Percentiles rank a stretch among this genome's conserved stretches.
Conservation (phyloP, 1,140 invertebrate species). For the Pristionchus pacificus region DNA sequence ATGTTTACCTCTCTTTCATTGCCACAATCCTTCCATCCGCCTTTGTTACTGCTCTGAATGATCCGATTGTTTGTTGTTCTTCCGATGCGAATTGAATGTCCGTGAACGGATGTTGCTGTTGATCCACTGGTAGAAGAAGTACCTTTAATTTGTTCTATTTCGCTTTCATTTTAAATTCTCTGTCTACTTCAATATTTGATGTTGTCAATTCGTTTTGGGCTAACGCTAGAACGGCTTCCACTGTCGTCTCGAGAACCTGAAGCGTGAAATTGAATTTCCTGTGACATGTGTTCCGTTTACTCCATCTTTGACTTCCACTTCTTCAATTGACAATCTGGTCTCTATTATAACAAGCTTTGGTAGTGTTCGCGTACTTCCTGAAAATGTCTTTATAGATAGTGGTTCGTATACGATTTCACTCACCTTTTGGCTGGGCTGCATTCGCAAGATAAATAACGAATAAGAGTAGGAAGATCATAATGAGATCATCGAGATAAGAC, state of each 20-base stretch:
- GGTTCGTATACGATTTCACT: too few relatives aligned
- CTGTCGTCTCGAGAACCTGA: neutral
- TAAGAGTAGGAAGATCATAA: too few relatives aligned
- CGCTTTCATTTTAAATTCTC: neutral
- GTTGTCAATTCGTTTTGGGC: neutral
- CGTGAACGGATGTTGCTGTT: neutral
- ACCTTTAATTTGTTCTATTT: neutral
- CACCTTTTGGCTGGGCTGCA: too few relatives aligned
- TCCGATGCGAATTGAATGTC: neutral
- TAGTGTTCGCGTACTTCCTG: too few relatives aligned
- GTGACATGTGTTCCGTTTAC: neutral
- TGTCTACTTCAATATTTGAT: neutral
- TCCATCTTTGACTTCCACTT: neutral
- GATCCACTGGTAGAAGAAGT: neutral
- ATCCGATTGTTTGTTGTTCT: neutral
- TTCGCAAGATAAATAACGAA: too few relatives aligned
- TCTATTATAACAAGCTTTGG: too few relatives aligned
- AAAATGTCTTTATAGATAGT: too few relatives aligned
- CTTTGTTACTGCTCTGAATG: neutral
- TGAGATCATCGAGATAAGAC: too few relatives aligned
- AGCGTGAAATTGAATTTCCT: neutral
- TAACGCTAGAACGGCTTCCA: neutral
- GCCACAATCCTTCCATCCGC: neutral
- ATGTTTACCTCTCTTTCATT: neutral
- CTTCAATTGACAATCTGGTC: neutral